Evolutionary conservation across 1,140 invertebrate genomes (phyloP).

Genomic region (Calosoma granatense): DNA sequence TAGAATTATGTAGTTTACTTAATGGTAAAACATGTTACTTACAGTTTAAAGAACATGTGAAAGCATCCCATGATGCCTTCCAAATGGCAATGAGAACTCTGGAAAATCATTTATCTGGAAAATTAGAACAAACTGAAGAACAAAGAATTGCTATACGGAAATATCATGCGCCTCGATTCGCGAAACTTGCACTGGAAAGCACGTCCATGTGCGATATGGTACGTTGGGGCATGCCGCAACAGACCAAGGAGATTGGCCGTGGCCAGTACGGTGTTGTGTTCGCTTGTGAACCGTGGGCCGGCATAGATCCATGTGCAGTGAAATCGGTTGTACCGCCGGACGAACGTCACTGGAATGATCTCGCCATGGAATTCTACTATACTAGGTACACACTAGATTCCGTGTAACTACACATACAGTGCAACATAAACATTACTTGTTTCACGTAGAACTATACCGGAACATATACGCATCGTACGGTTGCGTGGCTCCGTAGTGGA

Average conservation of each 20-base stretch:
- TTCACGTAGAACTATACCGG: conserved; percentile 64
- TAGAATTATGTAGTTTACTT: no score
- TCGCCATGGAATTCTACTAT: conserved; percentile 87
- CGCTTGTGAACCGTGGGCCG: conserved; percentile 70
- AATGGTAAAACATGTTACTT: no score
- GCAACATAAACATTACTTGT: neutral
- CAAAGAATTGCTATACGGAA: conserved; percentile 66
- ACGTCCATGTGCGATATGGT: conserved; percentile 73
- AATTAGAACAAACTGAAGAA: conserved; percentile 74
- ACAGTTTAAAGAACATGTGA: conserved; percentile 51
- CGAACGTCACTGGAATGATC: conserved; percentile 84
- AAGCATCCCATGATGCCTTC: conserved; percentile 60
- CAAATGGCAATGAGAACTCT: conserved; percentile 53
- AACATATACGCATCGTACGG: conserved; percentile 72
- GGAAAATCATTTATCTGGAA: conserved; percentile 57
- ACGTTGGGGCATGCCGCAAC: conserved; percentile 65
- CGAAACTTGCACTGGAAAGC: conserved; percentile 74
- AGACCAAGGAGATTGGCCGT: conserved; percentile 73
- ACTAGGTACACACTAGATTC: conserved; percentile 46
- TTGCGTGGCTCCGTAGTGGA: conserved; percentile 78
- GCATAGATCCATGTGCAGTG: conserved; percentile 65
- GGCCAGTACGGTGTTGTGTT: conserved; percentile 93
- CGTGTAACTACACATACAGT: no score
- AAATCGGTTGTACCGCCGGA: conserved; percentile 87
- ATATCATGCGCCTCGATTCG: conserved; percentile 67